phyloP scores from a whole-genome alignment of 1,140 invertebrate genomes.

The Aphis craccivora region DNA sequence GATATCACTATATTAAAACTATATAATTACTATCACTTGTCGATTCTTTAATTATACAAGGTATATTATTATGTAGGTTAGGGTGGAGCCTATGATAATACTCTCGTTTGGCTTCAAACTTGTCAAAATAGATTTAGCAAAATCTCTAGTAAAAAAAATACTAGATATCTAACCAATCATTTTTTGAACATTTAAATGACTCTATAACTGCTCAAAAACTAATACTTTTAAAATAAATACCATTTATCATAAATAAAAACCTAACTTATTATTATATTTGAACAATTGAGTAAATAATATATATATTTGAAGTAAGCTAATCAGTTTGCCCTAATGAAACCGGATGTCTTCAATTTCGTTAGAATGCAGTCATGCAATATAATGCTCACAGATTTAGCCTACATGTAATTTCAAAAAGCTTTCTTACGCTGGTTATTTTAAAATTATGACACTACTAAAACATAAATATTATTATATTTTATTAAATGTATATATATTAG shows the following conservation, averaged over 20 bases:
- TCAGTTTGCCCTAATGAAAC: neutral
- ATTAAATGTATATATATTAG: too few relatives aligned
- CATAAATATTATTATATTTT: neutral
- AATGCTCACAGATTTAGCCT: neutral
- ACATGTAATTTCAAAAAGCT: neutral
- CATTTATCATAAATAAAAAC: neutral
- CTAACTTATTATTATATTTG: neutral
- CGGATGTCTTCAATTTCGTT: neutral
- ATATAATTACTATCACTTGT: neutral
- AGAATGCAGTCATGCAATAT: neutral
- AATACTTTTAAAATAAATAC: neutral
- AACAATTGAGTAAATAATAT: neutral
- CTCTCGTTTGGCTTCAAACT: neutral
- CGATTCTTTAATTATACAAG: neutral
- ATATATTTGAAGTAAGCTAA: neutral
- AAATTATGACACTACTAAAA: neutral
- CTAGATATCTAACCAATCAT: neutral
- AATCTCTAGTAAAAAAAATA: neutral
- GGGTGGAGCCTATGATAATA: too few relatives aligned
- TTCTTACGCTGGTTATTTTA: neutral
- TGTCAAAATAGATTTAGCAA: neutral
- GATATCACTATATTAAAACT: neutral
- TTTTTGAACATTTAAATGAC: neutral
- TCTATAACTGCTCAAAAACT: neutral
- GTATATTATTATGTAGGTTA: neutral